These are phyloP conservation scores for Elymnias hypermnestra DNA, from an alignment of 1,140 invertebrate species.

Conservation along the genomic window DNA sequence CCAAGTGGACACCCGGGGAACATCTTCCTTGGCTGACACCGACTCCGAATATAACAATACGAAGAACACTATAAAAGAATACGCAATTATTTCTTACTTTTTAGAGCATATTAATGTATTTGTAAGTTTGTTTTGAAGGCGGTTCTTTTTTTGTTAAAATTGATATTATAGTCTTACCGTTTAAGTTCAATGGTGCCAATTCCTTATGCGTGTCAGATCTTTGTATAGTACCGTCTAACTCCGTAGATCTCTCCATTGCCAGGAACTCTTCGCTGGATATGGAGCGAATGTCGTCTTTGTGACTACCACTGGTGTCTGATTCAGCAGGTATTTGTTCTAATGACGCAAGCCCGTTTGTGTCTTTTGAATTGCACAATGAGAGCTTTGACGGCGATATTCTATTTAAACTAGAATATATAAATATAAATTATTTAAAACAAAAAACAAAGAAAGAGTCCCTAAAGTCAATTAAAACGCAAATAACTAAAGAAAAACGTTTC, in stretches of 20 bases:
- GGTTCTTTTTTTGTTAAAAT: too few species aligned
- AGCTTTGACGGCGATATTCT: conserved; percentile 68
- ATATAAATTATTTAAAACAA: too few species aligned
- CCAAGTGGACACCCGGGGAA: too few species aligned
- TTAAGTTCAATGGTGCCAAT: not conserved
- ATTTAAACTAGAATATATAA: conserved; percentile 50
- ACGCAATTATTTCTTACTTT: too few species aligned
- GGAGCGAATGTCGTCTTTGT: conserved; percentile 55
- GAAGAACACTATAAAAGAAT: too few species aligned
- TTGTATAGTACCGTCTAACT: conserved; percentile 42
- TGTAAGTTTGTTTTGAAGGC: too few species aligned
- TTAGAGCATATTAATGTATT: too few species aligned
- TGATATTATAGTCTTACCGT: conserved; percentile 4
- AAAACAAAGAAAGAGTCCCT: too few species aligned
- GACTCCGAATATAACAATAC: too few species aligned
- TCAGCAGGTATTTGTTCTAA: conserved; percentile 45
- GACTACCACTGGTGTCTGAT: conserved; percentile 51
- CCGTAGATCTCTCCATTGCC: conserved; percentile 63
- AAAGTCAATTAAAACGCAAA: too few species aligned
- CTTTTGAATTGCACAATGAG: conserved; percentile 58
- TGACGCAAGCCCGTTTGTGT: conserved; percentile 40
- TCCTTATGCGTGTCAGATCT: conserved; percentile 16
- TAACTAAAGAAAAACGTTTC: too few species aligned
- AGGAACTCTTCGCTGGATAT: conserved; percentile 66
- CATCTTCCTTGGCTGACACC: too few species aligned